phyloP scores from a whole-genome alignment of 2,888 invertebrate genomes.

The Spilosoma lubricipeda region DNA sequence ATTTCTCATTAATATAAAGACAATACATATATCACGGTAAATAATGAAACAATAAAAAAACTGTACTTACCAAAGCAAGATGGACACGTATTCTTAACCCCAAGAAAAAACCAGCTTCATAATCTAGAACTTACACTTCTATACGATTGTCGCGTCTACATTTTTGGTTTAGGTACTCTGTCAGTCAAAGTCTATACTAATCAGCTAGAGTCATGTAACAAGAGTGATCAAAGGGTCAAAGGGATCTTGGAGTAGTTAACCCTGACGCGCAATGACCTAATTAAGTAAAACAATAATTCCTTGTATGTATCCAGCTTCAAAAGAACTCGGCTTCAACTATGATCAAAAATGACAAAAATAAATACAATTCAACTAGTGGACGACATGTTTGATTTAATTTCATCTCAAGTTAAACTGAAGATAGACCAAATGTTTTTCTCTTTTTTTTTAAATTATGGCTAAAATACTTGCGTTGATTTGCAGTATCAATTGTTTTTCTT shows the following conservation, averaged over 20 bases:
- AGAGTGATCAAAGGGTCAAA: background rate
- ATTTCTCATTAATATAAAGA: too few species aligned
- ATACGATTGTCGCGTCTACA: background rate
- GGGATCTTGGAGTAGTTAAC: background rate
- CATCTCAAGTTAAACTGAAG: too few species aligned
- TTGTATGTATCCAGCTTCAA: background rate
- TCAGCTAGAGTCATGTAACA: background rate
- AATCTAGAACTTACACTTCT: background rate
- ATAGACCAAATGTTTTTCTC: too few species aligned
- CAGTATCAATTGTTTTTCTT: too few species aligned
- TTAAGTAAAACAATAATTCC: background rate
- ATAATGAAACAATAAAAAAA: too few species aligned
- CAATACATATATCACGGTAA: too few species aligned
- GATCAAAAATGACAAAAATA: too few species aligned
- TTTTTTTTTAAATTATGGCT: too few species aligned
- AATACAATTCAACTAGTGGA: too few species aligned
- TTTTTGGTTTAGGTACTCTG: background rate
- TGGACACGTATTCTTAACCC: background rate
- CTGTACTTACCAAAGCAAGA: background rate
- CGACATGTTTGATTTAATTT: too few species aligned
- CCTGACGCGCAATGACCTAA: background rate
- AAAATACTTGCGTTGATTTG: too few species aligned
- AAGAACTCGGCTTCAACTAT: too few species aligned
- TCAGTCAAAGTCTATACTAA: background rate
- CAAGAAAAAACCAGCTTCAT: background rate